Percentiles rank a stretch among this genome's conserved stretches.
Conservation (phyloP, 2,797 vertebrate species). For the Heteromormyrus szaboi region DNA sequence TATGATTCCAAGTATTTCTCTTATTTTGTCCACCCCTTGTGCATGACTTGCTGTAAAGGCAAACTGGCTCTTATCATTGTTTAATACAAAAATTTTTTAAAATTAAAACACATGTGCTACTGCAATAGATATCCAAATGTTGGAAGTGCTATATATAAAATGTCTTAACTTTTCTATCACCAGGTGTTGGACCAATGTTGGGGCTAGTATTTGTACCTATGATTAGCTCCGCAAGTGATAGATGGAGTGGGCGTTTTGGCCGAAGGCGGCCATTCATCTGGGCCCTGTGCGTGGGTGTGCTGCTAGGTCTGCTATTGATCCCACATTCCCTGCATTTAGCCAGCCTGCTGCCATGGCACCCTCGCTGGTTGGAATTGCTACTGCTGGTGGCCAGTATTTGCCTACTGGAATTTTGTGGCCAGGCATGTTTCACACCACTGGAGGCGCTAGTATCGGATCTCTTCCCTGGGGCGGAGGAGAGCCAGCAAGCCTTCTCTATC, state of each 20-base stretch:
- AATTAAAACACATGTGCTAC: neutral
- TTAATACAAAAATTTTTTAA: neutral
- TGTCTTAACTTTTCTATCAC: neutral
- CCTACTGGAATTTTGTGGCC: constrained; percentile 71
- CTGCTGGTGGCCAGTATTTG: constrained; percentile 70
- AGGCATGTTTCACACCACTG: constrained; percentile 74
- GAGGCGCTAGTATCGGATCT: constrained; percentile 77
- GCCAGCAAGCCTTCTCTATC: constrained; percentile 71
- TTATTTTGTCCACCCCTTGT: neutral
- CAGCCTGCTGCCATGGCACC: constrained; percentile 34
- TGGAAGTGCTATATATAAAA: neutral
- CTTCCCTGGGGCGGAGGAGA: constrained; percentile 69
- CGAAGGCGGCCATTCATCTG: constrained; percentile 79
- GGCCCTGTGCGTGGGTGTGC: constrained; percentile 66
- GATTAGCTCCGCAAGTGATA: constrained; percentile 72
- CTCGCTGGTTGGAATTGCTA: constrained; percentile 53
- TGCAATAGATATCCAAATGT: neutral
- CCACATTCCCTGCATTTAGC: constrained; percentile 62
- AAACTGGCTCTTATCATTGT: neutral
- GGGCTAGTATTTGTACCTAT: constrained; percentile 69
- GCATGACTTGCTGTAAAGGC: neutral
- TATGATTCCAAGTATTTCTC: neutral
- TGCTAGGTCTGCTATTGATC: constrained; percentile 71
- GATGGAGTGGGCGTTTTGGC: constrained; percentile 70
- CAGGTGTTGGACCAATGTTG: constrained; percentile 73